Conservation (phyloP, 1,140 invertebrate genomes). For the Bombyx mori region DNA sequence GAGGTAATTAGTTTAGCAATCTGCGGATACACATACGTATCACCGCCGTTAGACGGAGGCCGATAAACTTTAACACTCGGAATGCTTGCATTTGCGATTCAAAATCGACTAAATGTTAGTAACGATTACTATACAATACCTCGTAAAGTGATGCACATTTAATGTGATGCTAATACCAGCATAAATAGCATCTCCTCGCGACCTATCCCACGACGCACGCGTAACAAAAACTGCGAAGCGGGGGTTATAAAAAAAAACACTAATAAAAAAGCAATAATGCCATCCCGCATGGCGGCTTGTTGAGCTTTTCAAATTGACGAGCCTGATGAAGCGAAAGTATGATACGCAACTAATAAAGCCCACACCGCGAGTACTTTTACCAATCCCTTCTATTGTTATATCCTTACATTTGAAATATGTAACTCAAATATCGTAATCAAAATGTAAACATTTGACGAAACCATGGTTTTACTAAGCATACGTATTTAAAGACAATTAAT, state of each 20-base stretch:
- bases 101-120: slow-evolving; percentile 22
- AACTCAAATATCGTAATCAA: neutral
- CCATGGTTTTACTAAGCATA: neutral
- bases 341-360: too few species aligned
- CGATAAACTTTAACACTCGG: slow-evolving; percentile 23
- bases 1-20: slow-evolving; percentile 41
- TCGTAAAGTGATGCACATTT: neutral
- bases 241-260: slow-evolving; percentile 59
- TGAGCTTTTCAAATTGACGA: slow-evolving; percentile 60
- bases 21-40: slow-evolving; percentile 31
- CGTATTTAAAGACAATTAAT: slow-evolving; percentile 33
- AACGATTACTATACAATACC: too few species aligned
- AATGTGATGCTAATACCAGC: slow-evolving; percentile 67
- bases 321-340: slow-evolving; percentile 51
- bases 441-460: neutral
- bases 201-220: slow-evolving; percentile 62
- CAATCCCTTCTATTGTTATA: neutral
- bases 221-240: slow-evolving; percentile 62
- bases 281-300: slow-evolving; percentile 68
- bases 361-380: neutral
- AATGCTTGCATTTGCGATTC: slow-evolving; percentile 19
- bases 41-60: slow-evolving; percentile 12
- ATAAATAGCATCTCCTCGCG: slow-evolving; percentile 48
- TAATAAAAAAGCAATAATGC: slow-evolving; percentile 70
- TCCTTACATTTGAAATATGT: neutral